Evolutionary conservation across 2,113 vertebrate species (phyloP).

Genomic region (Nesogale talazaci): DNA sequence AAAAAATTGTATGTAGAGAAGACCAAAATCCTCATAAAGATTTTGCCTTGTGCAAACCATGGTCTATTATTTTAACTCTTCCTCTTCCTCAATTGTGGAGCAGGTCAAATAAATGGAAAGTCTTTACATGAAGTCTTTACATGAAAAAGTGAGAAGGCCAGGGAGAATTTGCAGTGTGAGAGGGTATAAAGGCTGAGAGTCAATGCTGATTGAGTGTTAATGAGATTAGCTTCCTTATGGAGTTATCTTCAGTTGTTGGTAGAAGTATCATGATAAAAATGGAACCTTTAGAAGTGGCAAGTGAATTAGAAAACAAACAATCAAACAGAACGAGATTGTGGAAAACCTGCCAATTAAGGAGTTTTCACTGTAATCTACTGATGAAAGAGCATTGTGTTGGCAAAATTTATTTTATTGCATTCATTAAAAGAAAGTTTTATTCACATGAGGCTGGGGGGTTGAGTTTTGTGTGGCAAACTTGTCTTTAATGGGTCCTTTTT

Average conservation of each 20-base stretch:
- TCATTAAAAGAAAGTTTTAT: too few species aligned
- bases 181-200: background rate
- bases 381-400: background rate
- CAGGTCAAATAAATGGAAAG: background rate
- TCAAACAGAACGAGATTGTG: background rate
- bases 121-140: background rate
- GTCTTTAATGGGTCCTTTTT: slow-evolving; percentile 33
- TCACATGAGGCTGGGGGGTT: slow-evolving; percentile 67
- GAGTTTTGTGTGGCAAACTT: slow-evolving; percentile 60
- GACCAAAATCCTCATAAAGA: too few species aligned
- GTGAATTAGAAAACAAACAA: background rate
- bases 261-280: background rate
- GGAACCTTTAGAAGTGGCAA: background rate
- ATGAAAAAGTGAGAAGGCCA: background rate
- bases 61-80: background rate
- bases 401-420: background rate
- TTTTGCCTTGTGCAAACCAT: background rate
- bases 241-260: background rate
- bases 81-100: background rate
- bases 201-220: background rate
- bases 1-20: background rate
- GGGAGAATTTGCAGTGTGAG: background rate
- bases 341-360: background rate
- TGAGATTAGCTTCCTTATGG: background rate
- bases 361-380: background rate